Base-by-base conservation (phyloP, 2,888 invertebrate species). In the Ischnus inquisitorius region DNA sequence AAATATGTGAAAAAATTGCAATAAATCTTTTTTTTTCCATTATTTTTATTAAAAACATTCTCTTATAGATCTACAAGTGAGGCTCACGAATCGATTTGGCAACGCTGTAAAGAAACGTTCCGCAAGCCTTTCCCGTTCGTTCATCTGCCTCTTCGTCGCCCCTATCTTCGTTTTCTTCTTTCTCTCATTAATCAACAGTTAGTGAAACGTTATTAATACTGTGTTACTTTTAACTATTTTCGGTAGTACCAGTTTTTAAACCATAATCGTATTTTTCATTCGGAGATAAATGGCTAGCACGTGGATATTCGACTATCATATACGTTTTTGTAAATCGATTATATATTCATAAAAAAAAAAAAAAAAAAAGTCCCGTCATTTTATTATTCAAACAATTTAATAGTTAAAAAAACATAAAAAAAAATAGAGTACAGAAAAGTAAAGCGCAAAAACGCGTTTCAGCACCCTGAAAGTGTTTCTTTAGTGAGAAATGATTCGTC, bases 141-240 rank as follows among this genome's bases (percentile, higher is more conserved):
- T 67, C 2, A 57, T 71, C 25, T 22, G 43, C 41, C 43, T 6
- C 34, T 68, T 48, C 48, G n/a, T n/a, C 74, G 34, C 69, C 54
- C 51, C 19, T 0, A 34, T 34, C 19, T 46, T 46, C 3, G 43
- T 10, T 46, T 54, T n/a, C n/a, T 19, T 28, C 41, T 60, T 68
- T 67, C 43, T 60, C 75, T 75, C 25, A 72, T 83, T 43, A 60
- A 72, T 74, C 51, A 68, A 71, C 65, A 72, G 83, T 83, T 83
- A 83, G 83, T 80, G 62, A 74, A 72, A 77, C 51, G 16, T 72
- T 74, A 77, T 77, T 83, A 83, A 83, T 80, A 83, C 83, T 83
- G 83, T 68, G 78, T 82, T 82, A 83, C 67, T 79, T 72, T 72
- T 77, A 62, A 19, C 54, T 54, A 54, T n/a, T 34, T 34, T 80